Evolutionary conservation across 2,888 invertebrate genomes (phyloP), one percentile per base, ranked within the genome.

Genomic region (Linnaemya tessellans): DNA sequence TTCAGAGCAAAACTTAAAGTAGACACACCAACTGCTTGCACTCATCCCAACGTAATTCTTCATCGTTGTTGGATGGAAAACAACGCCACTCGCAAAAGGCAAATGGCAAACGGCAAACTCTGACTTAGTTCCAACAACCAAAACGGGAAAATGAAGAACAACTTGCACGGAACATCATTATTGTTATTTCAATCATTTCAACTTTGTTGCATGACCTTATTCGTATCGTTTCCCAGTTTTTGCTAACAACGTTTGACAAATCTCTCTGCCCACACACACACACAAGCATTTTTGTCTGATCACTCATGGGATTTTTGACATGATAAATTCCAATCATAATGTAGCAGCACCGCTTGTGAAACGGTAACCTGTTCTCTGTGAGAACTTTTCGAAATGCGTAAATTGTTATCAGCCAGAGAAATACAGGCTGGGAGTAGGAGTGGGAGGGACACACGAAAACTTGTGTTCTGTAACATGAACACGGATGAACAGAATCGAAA

Each of bases 151-250:
- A 56, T 58, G 22, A 56, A 78, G n/a, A 79, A 58, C 46, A 83
- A 70, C 54, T 54, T 62, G 41, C 62, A 62, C n/a, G 30, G 43
- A 49, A 51, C 22, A 70, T 70, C 43, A 70, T 68, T 67, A 64
- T 71, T 15, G 22, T 73, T 62, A 46, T 67, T 41, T 4, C 9
- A 38, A 75, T 60, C 18, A 41, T 65, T 62, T 62, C 41, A 80
- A 82, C 70, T 64, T 67, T 80, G 75, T 77, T 80, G 49, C 73
- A 86, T 86, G 86, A 86, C 86, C 83, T 65, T 77, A 80, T 86
- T 85, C 65, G 65, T 64, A 20, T 43, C 20, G 46, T 30, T 74
- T 70, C 49, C 8, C 20, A 9, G 15, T 9, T 64, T 46, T 43
- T 38, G 22, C 22, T 70, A 30, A 56, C 74, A 43, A 43, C 43